phyloP scores from a whole-genome alignment of 2,888 invertebrate genomes.

The Meiosimyza platycephala region DNA sequence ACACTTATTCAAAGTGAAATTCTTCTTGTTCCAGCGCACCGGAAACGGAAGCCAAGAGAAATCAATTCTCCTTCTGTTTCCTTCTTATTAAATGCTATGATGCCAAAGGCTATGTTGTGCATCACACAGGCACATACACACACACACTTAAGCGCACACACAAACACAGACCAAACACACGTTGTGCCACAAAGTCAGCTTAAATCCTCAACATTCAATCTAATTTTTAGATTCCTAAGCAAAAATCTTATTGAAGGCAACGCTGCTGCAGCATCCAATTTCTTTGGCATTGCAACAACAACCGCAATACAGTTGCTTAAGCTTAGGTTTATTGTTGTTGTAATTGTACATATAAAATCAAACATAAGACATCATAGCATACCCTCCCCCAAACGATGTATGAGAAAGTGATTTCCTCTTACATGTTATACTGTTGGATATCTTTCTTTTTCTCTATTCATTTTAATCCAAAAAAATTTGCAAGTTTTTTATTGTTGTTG shows the following conservation, averaged over 20 bases:
- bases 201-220: conserved; percentile 38
- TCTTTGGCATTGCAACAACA: conserved; percentile 1
- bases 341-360: not conserved
- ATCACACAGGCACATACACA: conserved; percentile 22
- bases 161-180: conserved; percentile 22
- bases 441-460: too few species aligned
- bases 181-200: conserved; percentile 6
- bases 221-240: conserved; percentile 35
- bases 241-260: conserved; percentile 16
- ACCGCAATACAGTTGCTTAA: not conserved
- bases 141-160: conserved; percentile 8
- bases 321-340: conserved; percentile 9
- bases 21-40: conserved; percentile 1
- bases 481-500: not conserved
- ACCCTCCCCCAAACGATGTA: too few species aligned
- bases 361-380: too few species aligned
- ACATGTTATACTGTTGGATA: not conserved
- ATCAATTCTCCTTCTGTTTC: conserved; percentile 18
- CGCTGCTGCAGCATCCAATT: not conserved
- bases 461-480: not conserved
- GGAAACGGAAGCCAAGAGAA: conserved; percentile 14
- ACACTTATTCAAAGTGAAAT: not conserved
- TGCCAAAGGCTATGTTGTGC: not conserved
- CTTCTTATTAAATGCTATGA: not conserved
- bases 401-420: too few species aligned